Evolutionary conservation across 2,888 invertebrate genomes (phyloP).

Genomic region (Atrina japonica): DNA sequence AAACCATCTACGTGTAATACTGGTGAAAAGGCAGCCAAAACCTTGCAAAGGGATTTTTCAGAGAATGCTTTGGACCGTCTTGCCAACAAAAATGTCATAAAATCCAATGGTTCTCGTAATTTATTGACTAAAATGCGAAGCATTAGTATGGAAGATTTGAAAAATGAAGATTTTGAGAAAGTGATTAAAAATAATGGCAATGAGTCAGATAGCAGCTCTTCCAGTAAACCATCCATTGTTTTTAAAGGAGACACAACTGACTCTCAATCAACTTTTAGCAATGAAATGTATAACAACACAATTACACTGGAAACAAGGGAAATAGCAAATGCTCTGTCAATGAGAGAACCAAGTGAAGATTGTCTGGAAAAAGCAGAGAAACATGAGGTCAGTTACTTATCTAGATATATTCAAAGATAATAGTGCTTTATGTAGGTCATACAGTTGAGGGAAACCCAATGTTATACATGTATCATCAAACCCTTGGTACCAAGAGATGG

Average conservation of each 20-base stretch:
- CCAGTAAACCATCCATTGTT: slow-evolving; percentile 35
- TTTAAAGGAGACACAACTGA: slow-evolving; percentile 9
- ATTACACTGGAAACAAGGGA: slow-evolving; percentile 18
- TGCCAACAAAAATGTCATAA: slow-evolving; percentile 10
- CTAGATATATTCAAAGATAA: too few species aligned
- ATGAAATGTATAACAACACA: slow-evolving; percentile 12
- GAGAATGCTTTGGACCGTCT: slow-evolving; percentile 3
- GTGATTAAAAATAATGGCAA: slow-evolving; percentile 45
- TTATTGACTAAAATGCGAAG: slow-evolving; percentile 35
- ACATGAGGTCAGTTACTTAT: slow-evolving; percentile 47
- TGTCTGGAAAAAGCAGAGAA: slow-evolving; percentile 40
- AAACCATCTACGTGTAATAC: background rate
- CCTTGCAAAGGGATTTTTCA: background rate
- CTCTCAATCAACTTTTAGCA: slow-evolving; percentile 6
- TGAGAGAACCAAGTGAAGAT: slow-evolving; percentile 38
- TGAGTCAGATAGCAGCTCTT: slow-evolving; percentile 46
- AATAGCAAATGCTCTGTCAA: slow-evolving; percentile 52
- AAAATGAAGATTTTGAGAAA: slow-evolving; percentile 51
- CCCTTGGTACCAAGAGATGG: too few species aligned
- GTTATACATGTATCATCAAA: too few species aligned
- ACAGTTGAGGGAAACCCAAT: too few species aligned
- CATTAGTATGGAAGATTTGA: slow-evolving; percentile 61
- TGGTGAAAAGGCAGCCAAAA: background rate
- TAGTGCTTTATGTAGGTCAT: too few species aligned
- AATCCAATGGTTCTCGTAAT: background rate